Base-by-base conservation (phyloP, 1,140 invertebrate species). In the Polypedilum vanderplanki region DNA sequence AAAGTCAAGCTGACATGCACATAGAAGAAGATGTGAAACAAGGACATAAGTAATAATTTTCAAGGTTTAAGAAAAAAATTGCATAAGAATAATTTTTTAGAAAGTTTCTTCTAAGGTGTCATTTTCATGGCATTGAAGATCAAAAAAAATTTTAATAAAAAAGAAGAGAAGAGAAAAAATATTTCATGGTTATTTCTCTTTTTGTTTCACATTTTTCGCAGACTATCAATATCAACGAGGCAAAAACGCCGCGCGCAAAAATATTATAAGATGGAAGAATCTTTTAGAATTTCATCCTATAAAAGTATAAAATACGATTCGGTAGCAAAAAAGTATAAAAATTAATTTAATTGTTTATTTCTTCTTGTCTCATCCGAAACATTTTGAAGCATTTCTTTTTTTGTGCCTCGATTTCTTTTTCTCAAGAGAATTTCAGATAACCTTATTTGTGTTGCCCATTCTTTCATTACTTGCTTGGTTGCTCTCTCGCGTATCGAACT, bases 291-390 rank as follows among this genome's bases (percentile, higher is more conserved):
- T 57, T 57, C n/a, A 12, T n/a, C 4, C 46, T 57, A 4, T 12
- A 57, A 46, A 57, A 57, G n/a, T 57, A 57, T 57, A 57, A 57
- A 57, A 57, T 57, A 57, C n/a, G 12, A 57, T 57, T 57, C 46
- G 12, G 46, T 57, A 57, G 46, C 46, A 57, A 57, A 57, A 57
- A 57, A 12, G 9, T 57, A 57, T 57, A 57, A 57, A 57, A 57
- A 57, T 57, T 57, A 57, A 57, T 57, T 57, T 57, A 57, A 57
- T 57, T 57, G 41, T 46, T 46, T 46, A 46, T 46, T 46, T 15
- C 41, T 46, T 46, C 41, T 46, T 15, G n/a, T 57, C n/a, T n/a
- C 12, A 57, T 57, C 4, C 46, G 46, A 57, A 57, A 57, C n/a
- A 57, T 57, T n/a, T 57, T n/a, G 41, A 46, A 10, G 41, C 41